A percentile compares a stretch with the other conserved stretches of the same genome.
Conservation (phyloP, 2,888 invertebrate genomes). For the Tolmerus cingulatus region DNA sequence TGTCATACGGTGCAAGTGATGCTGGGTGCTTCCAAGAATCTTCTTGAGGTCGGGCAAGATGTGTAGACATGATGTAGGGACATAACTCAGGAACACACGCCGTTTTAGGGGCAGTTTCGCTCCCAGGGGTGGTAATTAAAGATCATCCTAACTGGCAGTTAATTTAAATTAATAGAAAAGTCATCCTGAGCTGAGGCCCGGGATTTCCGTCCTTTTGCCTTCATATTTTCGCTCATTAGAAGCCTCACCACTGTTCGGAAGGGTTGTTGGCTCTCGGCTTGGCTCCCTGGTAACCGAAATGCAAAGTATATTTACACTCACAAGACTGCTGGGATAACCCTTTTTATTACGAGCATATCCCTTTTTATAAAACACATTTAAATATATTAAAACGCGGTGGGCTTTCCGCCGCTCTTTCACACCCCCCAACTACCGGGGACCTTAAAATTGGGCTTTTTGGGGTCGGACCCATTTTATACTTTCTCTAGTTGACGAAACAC, state of each 20-base stretch:
- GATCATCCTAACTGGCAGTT: conserved; percentile 50
- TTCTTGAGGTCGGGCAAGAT: conserved; percentile 8
- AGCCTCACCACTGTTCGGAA: background rate
- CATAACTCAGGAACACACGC: conserved; percentile 44
- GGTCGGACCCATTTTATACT: conserved; percentile 16
- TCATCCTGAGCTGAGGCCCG: conserved; percentile 46
- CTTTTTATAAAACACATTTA: conserved; percentile 46
- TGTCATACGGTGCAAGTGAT: conserved; percentile 37
- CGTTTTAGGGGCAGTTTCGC: conserved; percentile 31
- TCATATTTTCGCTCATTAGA: conserved; percentile 44
- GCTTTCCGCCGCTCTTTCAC: conserved; percentile 14
- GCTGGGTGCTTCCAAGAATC: conserved; percentile 38
- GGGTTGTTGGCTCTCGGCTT: background rate
- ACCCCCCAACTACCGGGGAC: background rate
- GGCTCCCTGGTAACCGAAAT: conserved; percentile 4
- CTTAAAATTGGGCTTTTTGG: conserved; percentile 40
- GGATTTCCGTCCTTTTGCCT: conserved; percentile 44
- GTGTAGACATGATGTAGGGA: conserved; percentile 39
- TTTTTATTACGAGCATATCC: conserved; percentile 43
- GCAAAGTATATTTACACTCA: conserved; percentile 29
- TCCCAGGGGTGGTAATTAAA: conserved; percentile 50
- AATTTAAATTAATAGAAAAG: conserved; percentile 53
- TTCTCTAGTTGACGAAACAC: conserved; percentile 31
- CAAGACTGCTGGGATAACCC: conserved; percentile 30
- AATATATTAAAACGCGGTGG: conserved; percentile 46